Evolutionary conservation across 1,140 invertebrate genomes (phyloP), one percentile per base, ranked within the genome.

Genomic region (Drosophila sproati): DNA sequence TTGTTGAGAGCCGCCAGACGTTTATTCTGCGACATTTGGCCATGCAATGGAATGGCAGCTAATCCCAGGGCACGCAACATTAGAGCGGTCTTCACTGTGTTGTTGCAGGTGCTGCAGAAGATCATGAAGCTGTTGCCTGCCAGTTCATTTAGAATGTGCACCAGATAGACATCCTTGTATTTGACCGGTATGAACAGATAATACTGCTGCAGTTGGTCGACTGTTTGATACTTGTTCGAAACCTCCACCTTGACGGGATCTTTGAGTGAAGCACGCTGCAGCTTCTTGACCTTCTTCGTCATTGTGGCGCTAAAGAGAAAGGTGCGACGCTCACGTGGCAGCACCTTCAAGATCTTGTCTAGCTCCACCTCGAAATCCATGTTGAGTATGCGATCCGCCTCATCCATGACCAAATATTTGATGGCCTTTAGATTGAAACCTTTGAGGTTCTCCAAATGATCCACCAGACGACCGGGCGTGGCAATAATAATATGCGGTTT

Each of bases 341-440:
- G 96, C 0, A 97, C 97, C 91, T 96, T 96, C 2, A 99, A 93
- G 66, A 99, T 99, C 93, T 99, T 99, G 92, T 99, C 97, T 3
- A 99, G 95, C 94, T 99, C 98, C 12, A 96, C 96, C 93, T 98
- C 98, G 91, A 99, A 99, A 92, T 99, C 98, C 97, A 98, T 98
- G 91, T 99, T 98, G 0, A 99, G 93, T 73, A 99, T 98, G 60
- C 98, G 94, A 93, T 99, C 98, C 3, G 98, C 98, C 95, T 99
- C 98, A 91, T 99, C 98, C 97, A 99, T 98, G 0, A 98, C 97
- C 92, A 99, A 93, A 93, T 96, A 98, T 93, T 98, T 98, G 1
- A 99, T 93, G 4, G 96, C 95, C 89, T 96, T 96, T 6, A 99
- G 93, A 93, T 96, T 97, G 86, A 99, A 99, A 32, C 98, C 98